Percentiles rank a stretch among this genome's conserved stretches.
Evolutionary conservation across 2,797 vertebrate genomes (phyloP).

Genomic region (Pangasius macronema): DNA sequence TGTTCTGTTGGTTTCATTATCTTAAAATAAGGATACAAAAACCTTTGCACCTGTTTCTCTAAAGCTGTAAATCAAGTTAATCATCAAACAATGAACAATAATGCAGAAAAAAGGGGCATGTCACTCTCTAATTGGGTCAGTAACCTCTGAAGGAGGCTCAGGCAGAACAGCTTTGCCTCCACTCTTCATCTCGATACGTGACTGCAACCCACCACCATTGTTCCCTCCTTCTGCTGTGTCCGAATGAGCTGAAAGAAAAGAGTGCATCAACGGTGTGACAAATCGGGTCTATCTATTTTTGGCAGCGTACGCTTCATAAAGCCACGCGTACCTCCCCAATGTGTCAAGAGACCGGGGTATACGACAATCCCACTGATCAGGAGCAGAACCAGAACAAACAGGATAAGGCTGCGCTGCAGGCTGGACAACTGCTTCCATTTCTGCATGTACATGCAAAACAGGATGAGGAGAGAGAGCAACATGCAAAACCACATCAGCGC

Average conservation of each 20-base stretch:
- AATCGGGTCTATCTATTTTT: not conserved
- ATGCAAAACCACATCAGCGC: not conserved
- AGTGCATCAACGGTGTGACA: not conserved
- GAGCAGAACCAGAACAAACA: constrained; percentile 77
- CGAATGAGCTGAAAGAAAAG: constrained; percentile 63
- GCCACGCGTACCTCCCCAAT: constrained; percentile 76
- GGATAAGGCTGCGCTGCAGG: constrained; percentile 85
- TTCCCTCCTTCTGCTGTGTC: constrained; percentile 51
- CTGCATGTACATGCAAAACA: constrained; percentile 65
- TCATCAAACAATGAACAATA: not conserved
- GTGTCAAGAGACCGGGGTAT: constrained; percentile 75
- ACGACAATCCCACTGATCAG: constrained; percentile 77
- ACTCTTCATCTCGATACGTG: constrained; percentile 68
- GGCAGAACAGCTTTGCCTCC: constrained; percentile 54
- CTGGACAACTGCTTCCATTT: constrained; percentile 96
- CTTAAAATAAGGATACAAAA: not conserved
- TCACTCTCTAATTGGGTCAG: constrained; percentile 1
- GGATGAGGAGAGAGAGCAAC: not conserved
- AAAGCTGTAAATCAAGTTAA: constrained; percentile 5
- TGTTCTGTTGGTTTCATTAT: not conserved
- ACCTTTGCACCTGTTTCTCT: not conserved
- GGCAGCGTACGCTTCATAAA: not conserved
- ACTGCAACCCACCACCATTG: constrained; percentile 56
- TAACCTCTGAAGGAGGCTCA: constrained; percentile 76
- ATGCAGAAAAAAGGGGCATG: not conserved